Base-by-base conservation (phyloP, 2,113 vertebrate genomes). In the Microtus richardsoni region DNA sequence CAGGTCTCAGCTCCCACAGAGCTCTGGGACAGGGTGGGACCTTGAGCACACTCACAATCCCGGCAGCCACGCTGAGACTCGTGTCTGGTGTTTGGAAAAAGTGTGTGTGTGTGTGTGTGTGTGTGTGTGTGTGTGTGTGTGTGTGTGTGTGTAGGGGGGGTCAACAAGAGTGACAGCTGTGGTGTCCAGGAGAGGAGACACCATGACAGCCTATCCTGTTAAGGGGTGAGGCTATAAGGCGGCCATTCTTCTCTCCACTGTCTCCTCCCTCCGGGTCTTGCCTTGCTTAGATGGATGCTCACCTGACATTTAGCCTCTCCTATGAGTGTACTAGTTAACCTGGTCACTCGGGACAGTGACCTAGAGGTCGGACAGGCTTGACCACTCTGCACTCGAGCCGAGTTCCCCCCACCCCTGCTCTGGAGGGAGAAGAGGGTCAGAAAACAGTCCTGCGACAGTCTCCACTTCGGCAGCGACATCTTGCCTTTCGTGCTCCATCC, bases 381-480 rank as follows among this genome's bases (percentile, higher is more conserved):
- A 19, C 0, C 6, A 5, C 44, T 33, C 33, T 88, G 24, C 19
- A 52, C 39, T 39, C 19, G 33, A 80, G 73, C 2, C 7, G 14
- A 3, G 1, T 22, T 47, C 10, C 49, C 49, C 49, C 49, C 49
- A 12, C 3, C 11, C 28, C 33, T 14, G 11, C 9, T 30, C 49
- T 7, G 33, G 8, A 7, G 7, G 0, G 1, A 36, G 3, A 9
- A 60, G 47, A 7, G 3, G 0, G 22, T 30, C 13, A 1, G 54
- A 21, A 28, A 73, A 26, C 47, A 28, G 12, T 10, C 41, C 80
- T 52, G 28, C 4, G 24, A 13, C 49, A 30, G 26, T 30, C 12
- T 39, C 10, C 41, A 5, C 0, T 0, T 14, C 13, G 2, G 0
- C 1, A 7, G 79, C 1, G 1, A 33, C 24, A 17, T 33, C 30